These are phyloP conservation scores for Lampropteryx suffumata DNA, from an alignment of 2,888 invertebrate species.

Conservation along the genomic window DNA sequence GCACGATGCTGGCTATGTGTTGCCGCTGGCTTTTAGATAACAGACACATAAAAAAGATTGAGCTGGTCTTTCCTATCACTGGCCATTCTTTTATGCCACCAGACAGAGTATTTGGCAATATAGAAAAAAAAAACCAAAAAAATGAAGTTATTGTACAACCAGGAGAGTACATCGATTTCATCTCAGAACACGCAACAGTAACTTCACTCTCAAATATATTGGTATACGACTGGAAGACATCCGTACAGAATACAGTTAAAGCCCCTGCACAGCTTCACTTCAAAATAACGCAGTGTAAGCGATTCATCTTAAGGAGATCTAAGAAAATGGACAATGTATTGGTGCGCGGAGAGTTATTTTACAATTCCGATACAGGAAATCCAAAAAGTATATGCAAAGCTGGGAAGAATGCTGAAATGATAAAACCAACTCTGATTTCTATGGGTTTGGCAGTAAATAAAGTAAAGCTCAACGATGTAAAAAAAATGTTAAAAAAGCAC, in stretches of 20 bases:
- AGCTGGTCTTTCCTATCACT: constrained; percentile 30
- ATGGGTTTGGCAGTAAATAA: constrained; percentile 12
- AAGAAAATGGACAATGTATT: constrained; percentile 12
- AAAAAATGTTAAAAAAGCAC: constrained; percentile 11
- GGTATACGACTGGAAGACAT: constrained; percentile 8
- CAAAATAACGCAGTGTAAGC: constrained; percentile 5
- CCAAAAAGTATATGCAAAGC: constrained; percentile 9
- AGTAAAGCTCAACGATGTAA: constrained; percentile 13
- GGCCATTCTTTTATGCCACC: constrained; percentile 32
- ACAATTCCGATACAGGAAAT: constrained; percentile 13
- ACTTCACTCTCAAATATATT: constrained; percentile 2
- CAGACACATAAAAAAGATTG: constrained; percentile 21
- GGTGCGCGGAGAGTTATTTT: constrained; percentile 13
- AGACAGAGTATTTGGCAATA: constrained; percentile 25
- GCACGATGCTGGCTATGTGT: constrained; percentile 15
- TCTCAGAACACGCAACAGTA: constrained; percentile 8
- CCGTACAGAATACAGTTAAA: constrained; percentile 8
- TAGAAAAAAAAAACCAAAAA: constrained; percentile 18
- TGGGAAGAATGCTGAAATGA: constrained; percentile 9
- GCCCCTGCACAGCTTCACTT: constrained; percentile 4
- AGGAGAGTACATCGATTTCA: constrained; percentile 7
- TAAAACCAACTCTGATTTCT: constrained; percentile 12
- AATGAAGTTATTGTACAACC: constrained; percentile 1
- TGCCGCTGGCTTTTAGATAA: constrained; percentile 14
- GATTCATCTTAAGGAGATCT: constrained; percentile 10